Evolutionary conservation across 2,797 vertebrate species (phyloP).

Genomic region (Neostethus bicornis): DNA sequence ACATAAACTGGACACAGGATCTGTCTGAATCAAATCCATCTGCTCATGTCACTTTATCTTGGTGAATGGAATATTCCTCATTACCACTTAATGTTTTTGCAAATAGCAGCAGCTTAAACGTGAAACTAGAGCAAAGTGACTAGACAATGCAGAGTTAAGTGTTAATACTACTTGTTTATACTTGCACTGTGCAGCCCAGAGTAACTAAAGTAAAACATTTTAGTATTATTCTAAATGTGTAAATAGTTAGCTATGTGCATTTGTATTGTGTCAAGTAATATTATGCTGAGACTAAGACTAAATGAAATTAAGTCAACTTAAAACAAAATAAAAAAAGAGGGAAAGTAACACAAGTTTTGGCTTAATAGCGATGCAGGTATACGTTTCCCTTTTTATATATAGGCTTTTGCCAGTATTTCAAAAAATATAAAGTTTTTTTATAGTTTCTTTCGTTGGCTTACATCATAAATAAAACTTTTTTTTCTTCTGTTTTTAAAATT

Average conservation of each 20-base stretch:
- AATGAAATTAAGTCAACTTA: constrained; percentile 22
- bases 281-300: constrained; percentile 52
- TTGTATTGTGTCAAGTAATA: constrained; percentile 60
- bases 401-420: constrained; percentile 81
- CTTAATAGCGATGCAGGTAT: constrained; percentile 85
- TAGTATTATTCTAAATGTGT: constrained; percentile 49
- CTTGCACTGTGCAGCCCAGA: constrained; percentile 64
- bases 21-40: constrained; percentile 42
- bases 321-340: constrained; percentile 41
- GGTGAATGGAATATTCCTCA: constrained; percentile 50
- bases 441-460: constrained; percentile 81
- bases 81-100: constrained; percentile 48
- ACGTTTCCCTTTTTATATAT: constrained; percentile 81
- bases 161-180: constrained; percentile 50
- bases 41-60: constrained; percentile 43
- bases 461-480: constrained; percentile 83
- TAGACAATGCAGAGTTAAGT: constrained; percentile 49
- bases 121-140: constrained; percentile 40
- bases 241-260: constrained; percentile 60
- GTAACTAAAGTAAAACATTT: constrained; percentile 38
- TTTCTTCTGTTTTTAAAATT: constrained; percentile 45
- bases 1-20: constrained; percentile 66
- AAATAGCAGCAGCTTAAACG: constrained; percentile 68
- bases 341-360: constrained; percentile 78
- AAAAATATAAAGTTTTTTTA: constrained; percentile 88